These are phyloP conservation scores for Caerostris darwini DNA, from an alignment of 1,140 invertebrate species.

Conservation along the genomic window DNA sequence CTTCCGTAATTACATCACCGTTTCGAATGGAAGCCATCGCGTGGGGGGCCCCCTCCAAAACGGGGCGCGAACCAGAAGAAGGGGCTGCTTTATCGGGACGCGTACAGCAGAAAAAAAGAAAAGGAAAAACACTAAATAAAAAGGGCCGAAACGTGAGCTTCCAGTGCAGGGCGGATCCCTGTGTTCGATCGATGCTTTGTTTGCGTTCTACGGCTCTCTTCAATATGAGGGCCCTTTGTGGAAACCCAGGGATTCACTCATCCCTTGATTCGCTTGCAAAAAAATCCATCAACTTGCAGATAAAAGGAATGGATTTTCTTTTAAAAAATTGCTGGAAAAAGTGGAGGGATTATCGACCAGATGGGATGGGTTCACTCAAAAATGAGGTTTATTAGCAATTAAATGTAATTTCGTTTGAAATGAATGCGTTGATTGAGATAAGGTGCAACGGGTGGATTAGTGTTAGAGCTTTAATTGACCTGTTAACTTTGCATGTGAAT, in stretches of 20 bases:
- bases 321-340: background rate
- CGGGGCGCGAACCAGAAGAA: background rate
- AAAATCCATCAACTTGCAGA: conserved; percentile 22
- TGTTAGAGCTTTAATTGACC: too few species aligned
- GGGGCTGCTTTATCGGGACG: conserved; percentile 23
- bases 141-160: conserved; percentile 48
- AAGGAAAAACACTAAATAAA: background rate
- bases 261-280: background rate
- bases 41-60: background rate
- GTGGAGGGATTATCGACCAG: background rate
- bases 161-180: conserved; percentile 22
- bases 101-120: background rate
- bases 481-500: too few species aligned
- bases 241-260: background rate
- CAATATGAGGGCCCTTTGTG: conserved; percentile 35
- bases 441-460: background rate
- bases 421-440: background rate
- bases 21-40: background rate
- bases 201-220: conserved; percentile 25
- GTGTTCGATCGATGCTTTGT: conserved; percentile 62
- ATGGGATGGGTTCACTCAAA: background rate
- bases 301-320: conserved; percentile 26
- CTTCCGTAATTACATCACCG: conserved; percentile 27
- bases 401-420: background rate
- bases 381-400: background rate